Percentiles rank a stretch among this genome's conserved stretches.
Conservation (phyloP, 2,797 vertebrate species). For the Oryzias sinensis region DNA sequence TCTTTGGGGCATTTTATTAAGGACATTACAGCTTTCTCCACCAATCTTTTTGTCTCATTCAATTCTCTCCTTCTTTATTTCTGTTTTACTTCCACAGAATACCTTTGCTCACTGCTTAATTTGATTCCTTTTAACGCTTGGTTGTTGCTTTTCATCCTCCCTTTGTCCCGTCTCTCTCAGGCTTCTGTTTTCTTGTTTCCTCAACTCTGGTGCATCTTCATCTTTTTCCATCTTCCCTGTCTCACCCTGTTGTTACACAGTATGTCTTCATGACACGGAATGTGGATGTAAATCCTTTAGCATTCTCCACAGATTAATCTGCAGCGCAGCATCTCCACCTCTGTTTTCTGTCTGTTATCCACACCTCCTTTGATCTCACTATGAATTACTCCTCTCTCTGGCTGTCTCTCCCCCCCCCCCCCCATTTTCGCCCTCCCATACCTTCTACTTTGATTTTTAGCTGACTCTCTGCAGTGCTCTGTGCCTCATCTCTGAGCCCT, state of each 20-base stretch:
- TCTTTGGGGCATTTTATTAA: constrained; percentile 70
- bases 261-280: constrained; percentile 36
- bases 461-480: constrained; percentile 7
- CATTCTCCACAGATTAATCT: constrained; percentile 46
- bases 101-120: constrained; percentile 16
- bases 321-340: constrained; percentile 13
- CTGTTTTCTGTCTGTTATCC: constrained; percentile 48
- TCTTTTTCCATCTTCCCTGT: constrained; percentile 37
- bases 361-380: constrained; percentile 53
- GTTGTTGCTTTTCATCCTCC: constrained; percentile 21
- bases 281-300: constrained; percentile 45
- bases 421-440: constrained; percentile 30
- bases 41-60: constrained; percentile 16
- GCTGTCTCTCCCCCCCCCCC: constrained; percentile 24
- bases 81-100: background rate
- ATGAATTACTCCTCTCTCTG: constrained; percentile 40
- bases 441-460: constrained; percentile 50
- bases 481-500: too few species aligned
- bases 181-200: constrained; percentile 7
- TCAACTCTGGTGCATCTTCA: constrained; percentile 11
- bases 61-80: constrained; percentile 2
- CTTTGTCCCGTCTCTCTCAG: constrained; percentile 16
- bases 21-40: constrained; percentile 61
- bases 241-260: background rate
- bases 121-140: constrained; percentile 19